phyloP scores from a whole-genome alignment of 2,888 invertebrate species.

The Pyrrhosoma nymphula region DNA sequence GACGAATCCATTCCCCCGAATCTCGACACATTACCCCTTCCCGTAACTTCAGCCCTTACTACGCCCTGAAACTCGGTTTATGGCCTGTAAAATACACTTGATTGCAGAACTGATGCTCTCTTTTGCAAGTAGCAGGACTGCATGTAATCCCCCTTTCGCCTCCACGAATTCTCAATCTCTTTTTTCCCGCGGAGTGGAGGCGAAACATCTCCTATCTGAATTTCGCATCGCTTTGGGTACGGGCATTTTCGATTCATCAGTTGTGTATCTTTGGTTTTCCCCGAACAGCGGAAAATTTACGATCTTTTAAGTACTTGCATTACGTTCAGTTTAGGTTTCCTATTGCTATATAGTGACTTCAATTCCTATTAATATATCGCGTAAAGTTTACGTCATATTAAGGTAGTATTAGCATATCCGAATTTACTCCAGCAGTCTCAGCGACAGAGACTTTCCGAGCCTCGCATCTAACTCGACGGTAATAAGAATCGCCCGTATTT shows the following conservation, averaged over 20 bases:
- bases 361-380: neutral
- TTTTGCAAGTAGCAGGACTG: neutral
- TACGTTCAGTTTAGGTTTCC: neutral
- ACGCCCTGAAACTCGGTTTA: neutral
- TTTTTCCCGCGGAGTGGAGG: neutral
- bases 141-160: neutral
- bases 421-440: neutral
- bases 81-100: neutral
- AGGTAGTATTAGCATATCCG: neutral
- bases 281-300: neutral
- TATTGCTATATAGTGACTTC: neutral
- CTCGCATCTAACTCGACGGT: neutral
- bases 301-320: neutral
- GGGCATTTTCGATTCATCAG: neutral
- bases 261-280: neutral
- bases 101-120: constrained; percentile 6
- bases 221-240: neutral
- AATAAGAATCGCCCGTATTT: neutral
- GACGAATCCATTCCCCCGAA: neutral
- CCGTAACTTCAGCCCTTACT: neutral
- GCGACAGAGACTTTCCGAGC: neutral
- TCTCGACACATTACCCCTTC: neutral
- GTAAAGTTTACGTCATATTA: neutral
- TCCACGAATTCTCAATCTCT: neutral
- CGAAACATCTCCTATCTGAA: neutral